Evolutionary conservation across 2,888 invertebrate species (phyloP).

Genomic region (Pherbina coryleti): DNA sequence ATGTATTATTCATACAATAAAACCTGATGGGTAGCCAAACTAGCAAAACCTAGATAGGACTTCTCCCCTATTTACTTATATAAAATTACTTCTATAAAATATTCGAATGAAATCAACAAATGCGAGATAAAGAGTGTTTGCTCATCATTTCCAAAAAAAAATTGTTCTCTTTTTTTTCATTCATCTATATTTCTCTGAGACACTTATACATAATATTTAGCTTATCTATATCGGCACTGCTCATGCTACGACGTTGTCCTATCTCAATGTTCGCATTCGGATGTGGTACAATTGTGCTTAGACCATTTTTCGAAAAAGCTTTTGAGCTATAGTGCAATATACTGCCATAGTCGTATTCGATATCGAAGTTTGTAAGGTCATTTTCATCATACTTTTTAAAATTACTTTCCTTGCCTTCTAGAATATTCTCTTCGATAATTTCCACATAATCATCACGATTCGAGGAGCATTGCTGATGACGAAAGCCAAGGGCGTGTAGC

Average conservation of each 20-base stretch:
- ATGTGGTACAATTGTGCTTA: constrained; percentile 76
- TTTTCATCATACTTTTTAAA: constrained; percentile 75
- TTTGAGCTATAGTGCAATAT: constrained; percentile 82
- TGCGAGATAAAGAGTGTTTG: too few species aligned
- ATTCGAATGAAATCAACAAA: too few species aligned
- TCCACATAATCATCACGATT: constrained; percentile 79
- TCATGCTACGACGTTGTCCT: constrained; percentile 53
- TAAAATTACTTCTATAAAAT: too few species aligned
- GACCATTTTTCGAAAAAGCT: constrained; percentile 79
- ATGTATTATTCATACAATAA: too few species aligned
- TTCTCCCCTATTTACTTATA: too few species aligned
- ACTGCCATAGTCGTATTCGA: constrained; percentile 81
- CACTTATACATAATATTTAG: constrained; percentile 54
- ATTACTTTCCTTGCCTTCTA: constrained; percentile 75
- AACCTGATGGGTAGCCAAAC: too few species aligned
- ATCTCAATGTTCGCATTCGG: constrained; percentile 46
- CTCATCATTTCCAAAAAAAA: too few species aligned
- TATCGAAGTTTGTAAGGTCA: constrained; percentile 74
- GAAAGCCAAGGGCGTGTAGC: constrained; percentile 81
- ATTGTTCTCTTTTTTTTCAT: not conserved
- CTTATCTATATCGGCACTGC: constrained; percentile 48
- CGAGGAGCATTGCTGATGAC: constrained; percentile 82
- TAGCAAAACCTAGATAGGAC: too few species aligned
- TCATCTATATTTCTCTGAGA: not conserved
- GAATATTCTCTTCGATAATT: constrained; percentile 69